Conservation (phyloP, 2,113 vertebrate species). For the Pristiophorus japonicus region DNA sequence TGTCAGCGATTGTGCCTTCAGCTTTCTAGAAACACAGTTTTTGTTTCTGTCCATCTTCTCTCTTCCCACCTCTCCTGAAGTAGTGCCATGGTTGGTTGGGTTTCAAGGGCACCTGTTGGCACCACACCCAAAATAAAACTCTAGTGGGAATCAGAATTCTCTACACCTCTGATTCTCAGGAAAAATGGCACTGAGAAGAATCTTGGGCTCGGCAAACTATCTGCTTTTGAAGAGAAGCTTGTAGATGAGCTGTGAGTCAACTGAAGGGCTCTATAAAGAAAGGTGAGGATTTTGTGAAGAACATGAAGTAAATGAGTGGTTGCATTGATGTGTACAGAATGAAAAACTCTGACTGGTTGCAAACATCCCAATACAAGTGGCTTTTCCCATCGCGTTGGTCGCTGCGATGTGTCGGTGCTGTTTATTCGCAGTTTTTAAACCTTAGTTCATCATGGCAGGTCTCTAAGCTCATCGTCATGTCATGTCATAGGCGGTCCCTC, state of each 20-base stretch:
- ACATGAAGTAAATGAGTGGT: too few species aligned
- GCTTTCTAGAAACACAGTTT: background rate
- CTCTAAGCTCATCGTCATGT: background rate
- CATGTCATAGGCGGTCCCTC: too few species aligned
- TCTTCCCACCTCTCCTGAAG: background rate
- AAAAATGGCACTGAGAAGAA: constrained; percentile 97
- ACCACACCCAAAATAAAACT: background rate
- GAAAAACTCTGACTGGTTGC: background rate
- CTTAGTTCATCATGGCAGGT: background rate
- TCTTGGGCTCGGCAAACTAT: constrained; percentile 82
- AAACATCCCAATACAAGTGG: background rate
- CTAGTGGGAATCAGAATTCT: background rate
- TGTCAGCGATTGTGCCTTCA: background rate
- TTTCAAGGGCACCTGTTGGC: background rate
- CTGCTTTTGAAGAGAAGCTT: constrained; percentile 89
- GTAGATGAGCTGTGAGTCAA: constrained; percentile 74
- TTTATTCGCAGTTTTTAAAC: too few species aligned
- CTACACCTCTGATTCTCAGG: constrained; percentile 39
- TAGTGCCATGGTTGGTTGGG: background rate
- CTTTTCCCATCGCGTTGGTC: background rate
- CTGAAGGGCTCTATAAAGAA: too few species aligned
- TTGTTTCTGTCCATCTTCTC: background rate
- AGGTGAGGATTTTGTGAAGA: too few species aligned
- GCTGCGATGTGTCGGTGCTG: constrained; percentile 20
- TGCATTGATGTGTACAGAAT: background rate